Base-by-base conservation (phyloP, 2,797 vertebrate genomes). In the Aldrovandia affinis region DNA sequence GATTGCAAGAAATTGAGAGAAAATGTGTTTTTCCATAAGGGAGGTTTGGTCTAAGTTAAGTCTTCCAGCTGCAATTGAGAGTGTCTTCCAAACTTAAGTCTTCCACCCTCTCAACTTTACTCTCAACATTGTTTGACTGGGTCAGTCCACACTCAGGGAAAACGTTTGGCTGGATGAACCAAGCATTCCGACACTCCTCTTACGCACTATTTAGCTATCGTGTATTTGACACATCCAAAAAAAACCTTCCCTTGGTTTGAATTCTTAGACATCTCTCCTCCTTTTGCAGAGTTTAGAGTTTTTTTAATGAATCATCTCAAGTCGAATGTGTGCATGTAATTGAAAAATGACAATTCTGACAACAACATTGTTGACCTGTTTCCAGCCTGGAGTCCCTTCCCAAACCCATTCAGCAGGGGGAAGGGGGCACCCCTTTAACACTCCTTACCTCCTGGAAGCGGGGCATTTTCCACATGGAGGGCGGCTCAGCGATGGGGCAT, bases 391-490 rank as follows among this genome's bases (percentile, higher is more conserved):
- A n/a, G n/a, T n/a, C n/a, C 47, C 12, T 59, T 59, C 25, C 20
- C 2, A 59, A 63, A 20, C 6, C 2, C 59, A 2, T 33, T 15
- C 30, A 70, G 65, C 36, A 70, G 61, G n/a, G n/a, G 61, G 61
- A 28, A n/a, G 5, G n/a, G n/a, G n/a, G n/a, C n/a, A n/a, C n/a
- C n/a, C n/a, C n/a, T n/a, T 15, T 20, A 5, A 18, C 25, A 5
- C 54, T 25, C 36, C 88, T 0, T 89, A 97, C 97, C 95, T 96
- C 95, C 89, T 95, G 92, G 2, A 95, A 95, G 81, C 78, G 91
- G 0, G 93, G 93, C 39, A 93, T 89, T 30, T 93, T 95, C 96
- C 96, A 96, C 78, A 93, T 93, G 22, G 94, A 89, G 0, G 93
- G 90, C 28, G 89, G 79, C 81, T 93, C 89, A 42, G 81, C 83